Conservation (phyloP, 2,888 invertebrate species). For the Parochlus steinenii region DNA sequence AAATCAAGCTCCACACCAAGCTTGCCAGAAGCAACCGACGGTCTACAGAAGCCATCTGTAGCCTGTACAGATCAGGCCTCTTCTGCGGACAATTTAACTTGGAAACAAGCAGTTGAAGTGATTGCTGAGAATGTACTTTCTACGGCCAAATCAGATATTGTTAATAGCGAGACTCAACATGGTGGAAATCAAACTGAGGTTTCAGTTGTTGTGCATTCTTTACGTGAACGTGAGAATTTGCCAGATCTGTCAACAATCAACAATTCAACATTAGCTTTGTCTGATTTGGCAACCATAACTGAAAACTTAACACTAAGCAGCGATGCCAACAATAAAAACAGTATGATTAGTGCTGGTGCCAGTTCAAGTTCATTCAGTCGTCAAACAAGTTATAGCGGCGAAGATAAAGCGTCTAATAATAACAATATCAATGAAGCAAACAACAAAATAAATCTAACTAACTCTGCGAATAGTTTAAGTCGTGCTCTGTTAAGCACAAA, state of each 20-base stretch:
- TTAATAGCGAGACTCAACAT: conserved; percentile 33
- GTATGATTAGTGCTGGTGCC: conserved; percentile 25
- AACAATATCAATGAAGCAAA: conserved; percentile 28
- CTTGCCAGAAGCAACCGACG: conserved; percentile 74
- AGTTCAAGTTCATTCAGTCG: conserved; percentile 25
- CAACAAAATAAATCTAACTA: conserved; percentile 30
- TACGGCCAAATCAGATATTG: conserved; percentile 52
- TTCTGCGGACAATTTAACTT: conserved; percentile 81
- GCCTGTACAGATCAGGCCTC: conserved; percentile 93
- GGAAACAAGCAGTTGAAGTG: conserved; percentile 75
- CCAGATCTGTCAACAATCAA: conserved; percentile 53
- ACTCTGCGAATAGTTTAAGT: conserved; percentile 25
- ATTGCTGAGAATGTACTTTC: conserved; percentile 70
- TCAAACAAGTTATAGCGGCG: conserved; percentile 31
- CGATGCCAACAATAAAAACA: conserved; percentile 40
- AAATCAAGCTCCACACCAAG: conserved; percentile 95
- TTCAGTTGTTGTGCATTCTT: conserved; percentile 29
- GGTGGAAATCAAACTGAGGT: conserved; percentile 31
- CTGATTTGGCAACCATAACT: conserved; percentile 73
- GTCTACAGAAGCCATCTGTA: conserved; percentile 43
- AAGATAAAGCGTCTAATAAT: conserved; percentile 33
- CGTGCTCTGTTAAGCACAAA: conserved; percentile 30
- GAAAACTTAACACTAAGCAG: conserved; percentile 60
- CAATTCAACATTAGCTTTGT: conserved; percentile 37
- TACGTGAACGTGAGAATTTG: conserved; percentile 42